Percentiles rank a stretch among this genome's conserved stretches.
These are phyloP conservation scores for Sciurus niger DNA, from an alignment of 2,113 vertebrate genomes.

Conservation along the genomic window DNA sequence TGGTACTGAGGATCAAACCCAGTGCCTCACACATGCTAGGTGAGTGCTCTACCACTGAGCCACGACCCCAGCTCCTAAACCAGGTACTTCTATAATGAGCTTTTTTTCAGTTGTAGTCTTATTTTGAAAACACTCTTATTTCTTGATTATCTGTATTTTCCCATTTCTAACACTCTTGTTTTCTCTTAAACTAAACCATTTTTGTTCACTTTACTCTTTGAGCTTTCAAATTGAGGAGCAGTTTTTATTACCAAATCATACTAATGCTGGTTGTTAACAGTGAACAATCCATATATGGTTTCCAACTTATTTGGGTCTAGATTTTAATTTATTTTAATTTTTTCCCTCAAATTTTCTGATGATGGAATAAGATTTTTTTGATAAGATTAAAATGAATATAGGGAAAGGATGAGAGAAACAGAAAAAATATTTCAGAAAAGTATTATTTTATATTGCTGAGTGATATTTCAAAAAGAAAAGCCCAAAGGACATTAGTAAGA, in stretches of 20 bases:
- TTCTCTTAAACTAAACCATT: neutral
- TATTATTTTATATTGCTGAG: neutral
- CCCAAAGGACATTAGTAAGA: neutral
- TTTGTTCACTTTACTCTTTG: neutral
- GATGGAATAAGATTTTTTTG: neutral
- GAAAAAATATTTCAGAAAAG: neutral
- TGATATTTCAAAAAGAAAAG: neutral
- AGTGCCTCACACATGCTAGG: no score
- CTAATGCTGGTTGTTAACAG: neutral
- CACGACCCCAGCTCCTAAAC: no score
- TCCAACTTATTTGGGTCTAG: neutral
- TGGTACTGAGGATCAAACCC: no score
- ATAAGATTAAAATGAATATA: neutral
- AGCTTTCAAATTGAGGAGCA: neutral
- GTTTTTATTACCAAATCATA: neutral
- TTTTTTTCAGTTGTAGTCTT: no score
- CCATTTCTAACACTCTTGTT: neutral
- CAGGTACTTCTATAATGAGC: no score
- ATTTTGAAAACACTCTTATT: neutral
- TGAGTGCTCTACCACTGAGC: no score
- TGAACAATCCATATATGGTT: neutral
- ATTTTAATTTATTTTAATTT: neutral
- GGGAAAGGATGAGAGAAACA: neutral
- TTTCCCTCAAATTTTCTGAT: conserved; percentile 45
- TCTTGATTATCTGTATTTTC: neutral